These are phyloP conservation scores for Spea hammondii DNA, from an alignment of 2,797 vertebrate species.

Conservation along the genomic window DNA sequence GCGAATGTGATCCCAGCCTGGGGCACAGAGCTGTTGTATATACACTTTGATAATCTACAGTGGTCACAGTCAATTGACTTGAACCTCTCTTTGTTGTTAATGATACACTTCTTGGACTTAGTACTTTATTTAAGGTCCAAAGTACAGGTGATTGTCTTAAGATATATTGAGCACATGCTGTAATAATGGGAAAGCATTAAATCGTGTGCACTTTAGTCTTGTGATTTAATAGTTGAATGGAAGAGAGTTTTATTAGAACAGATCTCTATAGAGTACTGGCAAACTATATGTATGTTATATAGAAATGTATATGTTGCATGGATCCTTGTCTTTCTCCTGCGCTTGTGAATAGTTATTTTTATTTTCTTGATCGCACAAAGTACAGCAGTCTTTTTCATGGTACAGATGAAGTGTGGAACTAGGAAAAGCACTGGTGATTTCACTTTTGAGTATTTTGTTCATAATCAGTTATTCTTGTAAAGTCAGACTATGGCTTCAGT, in stretches of 20 bases:
- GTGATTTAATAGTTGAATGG: background rate
- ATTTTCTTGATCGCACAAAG: background rate
- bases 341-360: background rate
- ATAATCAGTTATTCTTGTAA: background rate
- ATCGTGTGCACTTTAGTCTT: background rate
- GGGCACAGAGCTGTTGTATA: slow-evolving; percentile 15
- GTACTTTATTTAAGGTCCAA: slow-evolving; percentile 2
- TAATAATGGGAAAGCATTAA: background rate
- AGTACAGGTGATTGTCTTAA: background rate
- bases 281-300: background rate
- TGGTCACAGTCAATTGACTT: slow-evolving; percentile 24
- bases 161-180: slow-evolving; percentile 1
- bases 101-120: slow-evolving; percentile 8
- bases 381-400: background rate
- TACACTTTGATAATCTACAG: background rate
- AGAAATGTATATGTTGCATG: no score
- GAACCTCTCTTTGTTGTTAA: slow-evolving; percentile 23
- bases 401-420: background rate
- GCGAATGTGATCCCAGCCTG: slow-evolving; percentile 24
- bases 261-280: background rate
- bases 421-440: background rate
- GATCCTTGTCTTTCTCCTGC: no score
- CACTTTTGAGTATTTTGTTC: background rate
- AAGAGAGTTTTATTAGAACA: background rate
- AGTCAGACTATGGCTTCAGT: slow-evolving; percentile 3